Conservation (phyloP, 2,113 vertebrate species). For the Pseudopodoces humilis region DNA sequence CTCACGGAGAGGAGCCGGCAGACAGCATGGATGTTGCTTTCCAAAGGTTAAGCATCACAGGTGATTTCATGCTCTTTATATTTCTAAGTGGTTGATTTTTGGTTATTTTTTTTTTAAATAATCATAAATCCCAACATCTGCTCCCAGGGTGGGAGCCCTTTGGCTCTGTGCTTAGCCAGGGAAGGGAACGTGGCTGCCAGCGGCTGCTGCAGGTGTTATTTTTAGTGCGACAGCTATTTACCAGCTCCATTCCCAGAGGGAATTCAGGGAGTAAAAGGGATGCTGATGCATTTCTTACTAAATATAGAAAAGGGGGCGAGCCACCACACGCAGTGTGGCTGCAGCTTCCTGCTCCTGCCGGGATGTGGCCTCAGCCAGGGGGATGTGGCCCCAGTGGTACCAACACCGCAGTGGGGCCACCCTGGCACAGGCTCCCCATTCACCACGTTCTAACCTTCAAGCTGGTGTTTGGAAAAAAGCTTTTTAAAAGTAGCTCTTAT, state of each 20-base stretch:
- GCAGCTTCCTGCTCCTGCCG: accelerated
- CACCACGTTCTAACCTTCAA: neutral
- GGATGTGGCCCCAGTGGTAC: neutral
- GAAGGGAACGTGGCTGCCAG: neutral
- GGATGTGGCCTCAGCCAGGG: neutral
- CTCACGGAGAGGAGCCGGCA: accelerated
- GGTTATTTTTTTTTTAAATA: neutral
- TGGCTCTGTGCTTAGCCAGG: slow-evolving; percentile 27
- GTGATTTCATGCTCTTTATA: neutral
- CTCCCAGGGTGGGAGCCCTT: neutral
- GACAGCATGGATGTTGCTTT: neutral
- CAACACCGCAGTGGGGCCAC: accelerated
- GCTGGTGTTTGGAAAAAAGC: neutral
- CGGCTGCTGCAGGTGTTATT: neutral
- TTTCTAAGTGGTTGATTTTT: slow-evolving; percentile 18
- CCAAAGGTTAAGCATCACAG: slow-evolving; percentile 6
- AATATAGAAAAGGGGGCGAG: neutral
- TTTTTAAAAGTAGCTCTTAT: slow-evolving; percentile 20
- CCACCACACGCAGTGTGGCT: neutral
- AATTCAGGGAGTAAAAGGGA: slow-evolving; percentile 7
- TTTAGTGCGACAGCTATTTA: slow-evolving; percentile 46
- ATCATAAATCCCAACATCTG: neutral
- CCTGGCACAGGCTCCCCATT: neutral
- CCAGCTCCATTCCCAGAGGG: neutral
- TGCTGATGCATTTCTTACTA: slow-evolving; percentile 37